Evolutionary conservation across 2,888 invertebrate species (phyloP).

Genomic region (Caenorhabditis wallacei): DNA sequence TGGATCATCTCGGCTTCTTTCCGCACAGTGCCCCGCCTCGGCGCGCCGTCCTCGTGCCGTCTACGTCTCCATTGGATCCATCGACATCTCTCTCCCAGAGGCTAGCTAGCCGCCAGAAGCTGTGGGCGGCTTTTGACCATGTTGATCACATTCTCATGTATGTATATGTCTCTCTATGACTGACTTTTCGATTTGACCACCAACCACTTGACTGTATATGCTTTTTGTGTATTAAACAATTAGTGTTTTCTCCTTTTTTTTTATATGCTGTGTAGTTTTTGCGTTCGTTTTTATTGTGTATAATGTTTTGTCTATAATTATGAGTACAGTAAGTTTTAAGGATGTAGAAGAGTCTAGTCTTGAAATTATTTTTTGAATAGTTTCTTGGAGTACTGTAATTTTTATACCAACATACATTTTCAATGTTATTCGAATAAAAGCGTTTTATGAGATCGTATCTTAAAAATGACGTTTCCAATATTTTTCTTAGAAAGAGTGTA

Average conservation of each 20-base stretch:
- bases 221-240: slow-evolving; percentile 1
- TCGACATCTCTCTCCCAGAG: neutral
- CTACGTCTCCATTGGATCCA: slow-evolving; percentile 19
- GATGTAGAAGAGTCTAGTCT: too few relatives aligned
- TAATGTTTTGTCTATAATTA: too few relatives aligned
- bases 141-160: slow-evolving; percentile 54
- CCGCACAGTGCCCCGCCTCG: neutral
- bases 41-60: neutral
- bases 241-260: neutral
- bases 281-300: neutral
- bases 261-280: neutral
- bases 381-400: too few relatives aligned
- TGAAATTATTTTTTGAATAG: too few relatives aligned
- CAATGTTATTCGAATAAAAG: too few relatives aligned
- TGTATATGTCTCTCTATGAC: slow-evolving; percentile 17
- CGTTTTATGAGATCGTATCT: neutral
- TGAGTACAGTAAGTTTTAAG: too few relatives aligned
- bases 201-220: slow-evolving; percentile 27
- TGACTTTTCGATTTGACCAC: slow-evolving; percentile 5
- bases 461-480: neutral
- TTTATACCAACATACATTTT: too few relatives aligned
- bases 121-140: slow-evolving; percentile 51
- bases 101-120: slow-evolving; percentile 43
- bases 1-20: slow-evolving; percentile 5
- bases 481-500: neutral